Evolutionary conservation across 1,140 invertebrate genomes (phyloP).

Genomic region (Formica exsecta): DNA sequence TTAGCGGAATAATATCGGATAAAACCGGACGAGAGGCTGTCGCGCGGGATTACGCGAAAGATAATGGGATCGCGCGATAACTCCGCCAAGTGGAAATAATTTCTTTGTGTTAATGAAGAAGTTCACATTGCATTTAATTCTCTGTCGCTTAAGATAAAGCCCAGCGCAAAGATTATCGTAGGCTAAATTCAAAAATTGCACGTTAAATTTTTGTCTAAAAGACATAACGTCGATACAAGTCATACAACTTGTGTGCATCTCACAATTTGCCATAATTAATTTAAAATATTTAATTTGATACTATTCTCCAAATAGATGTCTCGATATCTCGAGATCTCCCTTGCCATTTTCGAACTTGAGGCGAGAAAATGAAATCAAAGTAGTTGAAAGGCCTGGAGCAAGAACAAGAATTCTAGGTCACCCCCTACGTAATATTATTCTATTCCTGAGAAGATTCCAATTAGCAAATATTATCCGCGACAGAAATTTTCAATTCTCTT

Average conservation of each 20-base stretch:
- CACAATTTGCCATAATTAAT: background rate
- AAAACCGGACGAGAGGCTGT: background rate
- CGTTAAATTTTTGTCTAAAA: background rate
- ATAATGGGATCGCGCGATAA: slow-evolving; percentile 13
- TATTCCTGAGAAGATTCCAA: slow-evolving; percentile 50
- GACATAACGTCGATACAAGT: background rate
- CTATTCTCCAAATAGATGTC: slow-evolving; percentile 13
- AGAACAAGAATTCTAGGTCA: slow-evolving; percentile 44
- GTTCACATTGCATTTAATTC: slow-evolving; percentile 19
- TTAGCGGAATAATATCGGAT: slow-evolving; percentile 35
- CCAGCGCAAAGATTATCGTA: background rate
- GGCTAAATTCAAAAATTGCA: slow-evolving; percentile 1
- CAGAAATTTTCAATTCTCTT: slow-evolving; percentile 52
- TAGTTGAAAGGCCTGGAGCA: background rate
- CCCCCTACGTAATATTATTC: slow-evolving; percentile 13
- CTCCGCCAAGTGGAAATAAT: slow-evolving; percentile 13
- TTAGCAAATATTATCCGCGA: slow-evolving; percentile 54
- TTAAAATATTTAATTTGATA: background rate
- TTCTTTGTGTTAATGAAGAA: slow-evolving; percentile 13
- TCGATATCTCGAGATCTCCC: background rate
- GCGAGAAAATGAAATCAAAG: background rate
- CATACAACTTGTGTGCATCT: background rate
- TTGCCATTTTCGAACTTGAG: background rate
- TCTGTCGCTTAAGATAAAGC: background rate
- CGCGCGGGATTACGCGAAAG: slow-evolving; percentile 12